These are phyloP conservation scores for Drosophila miranda DNA, from an alignment of 1,140 invertebrate genomes.

Conservation along the genomic window DNA sequence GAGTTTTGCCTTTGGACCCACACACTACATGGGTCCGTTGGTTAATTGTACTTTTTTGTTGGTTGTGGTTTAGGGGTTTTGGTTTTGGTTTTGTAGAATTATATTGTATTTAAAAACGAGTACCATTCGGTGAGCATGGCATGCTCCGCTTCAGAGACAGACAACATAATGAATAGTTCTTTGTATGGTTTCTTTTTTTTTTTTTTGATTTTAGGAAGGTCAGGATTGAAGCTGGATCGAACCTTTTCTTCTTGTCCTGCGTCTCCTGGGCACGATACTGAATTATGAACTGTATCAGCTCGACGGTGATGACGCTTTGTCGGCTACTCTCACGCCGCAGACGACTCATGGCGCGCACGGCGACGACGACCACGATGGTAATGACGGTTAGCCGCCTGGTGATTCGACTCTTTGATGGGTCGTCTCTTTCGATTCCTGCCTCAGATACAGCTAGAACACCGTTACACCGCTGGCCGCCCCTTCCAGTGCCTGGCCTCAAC, in stretches of 20 bases:
- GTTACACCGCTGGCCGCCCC: slow-evolving; percentile 19
- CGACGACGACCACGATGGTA: slow-evolving; percentile 61
- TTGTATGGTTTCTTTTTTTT: not conserved
- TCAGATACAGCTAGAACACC: slow-evolving; percentile 6
- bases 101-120: slow-evolving; percentile 55
- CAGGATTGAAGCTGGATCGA: slow-evolving; percentile 27
- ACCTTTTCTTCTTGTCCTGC: slow-evolving; percentile 82
- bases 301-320: slow-evolving; percentile 80
- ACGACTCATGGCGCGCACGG: slow-evolving; percentile 73
- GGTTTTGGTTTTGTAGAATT: slow-evolving; percentile 16
- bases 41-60: slow-evolving; percentile 6
- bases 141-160: slow-evolving; percentile 66
- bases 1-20: not conserved
- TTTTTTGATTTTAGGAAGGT: slow-evolving; percentile 11
- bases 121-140: slow-evolving; percentile 67
- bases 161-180: slow-evolving; percentile 46
- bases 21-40: not conserved
- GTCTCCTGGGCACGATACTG: slow-evolving; percentile 81
- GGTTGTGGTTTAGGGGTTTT: no score
- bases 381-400: slow-evolving; percentile 58
- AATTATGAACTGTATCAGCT: slow-evolving; percentile 82
- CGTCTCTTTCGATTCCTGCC: slow-evolving; percentile 2
- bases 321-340: slow-evolving; percentile 77
- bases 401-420: slow-evolving; percentile 29
- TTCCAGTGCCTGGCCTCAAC: slow-evolving; percentile 30